Evolutionary conservation across 2,888 invertebrate species (phyloP), one percentile per base, ranked within the genome.

Genomic region (Tyria jacobaeae): DNA sequence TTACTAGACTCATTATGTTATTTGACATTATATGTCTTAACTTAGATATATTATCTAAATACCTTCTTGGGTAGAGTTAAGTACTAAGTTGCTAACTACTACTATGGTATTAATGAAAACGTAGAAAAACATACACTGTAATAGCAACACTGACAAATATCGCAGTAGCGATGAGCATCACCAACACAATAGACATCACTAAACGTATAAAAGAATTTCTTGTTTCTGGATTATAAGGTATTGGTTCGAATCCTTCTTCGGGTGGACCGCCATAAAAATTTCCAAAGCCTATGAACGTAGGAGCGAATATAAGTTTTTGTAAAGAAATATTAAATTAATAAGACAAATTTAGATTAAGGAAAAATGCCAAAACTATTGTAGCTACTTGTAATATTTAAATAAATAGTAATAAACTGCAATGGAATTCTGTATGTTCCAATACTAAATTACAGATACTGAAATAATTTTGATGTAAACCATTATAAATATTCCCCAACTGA

Each of bases 81-180:
- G n/a, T n/a, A n/a, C n/a, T n/a, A n/a, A n/a, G n/a, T n/a, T n/a
- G 15, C 5, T 15, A 37, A 6, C 6, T 31, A 15, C 1, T 25
- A 25, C 9, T n/a, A 4, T 25, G 37, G 24, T 14, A 41, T 31
- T 6, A 25, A 5, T 41, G 14, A n/a, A 2, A n/a, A n/a, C n/a
- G n/a, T n/a, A n/a, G n/a, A n/a, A 41, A 0, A 44, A 21, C 55
- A 41, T 55, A 55, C 55, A 14, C 21, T 17, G n/a, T 7, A 15
- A 44, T 1, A 15, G 44, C 14, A 31, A 27, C 6, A 9, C 14
- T 5, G 15, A 55, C 31, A 15, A 55, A 55, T 7, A 31, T 39
- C 1, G 31, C 27, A 7, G 55, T 55, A 15, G 44, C 14, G 21
- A 55, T 21, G 15, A 55, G 55, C 55, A 55, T 55, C 4, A 44